phyloP scores from a whole-genome alignment of 2,888 invertebrate genomes.

The Timema cristinae region DNA sequence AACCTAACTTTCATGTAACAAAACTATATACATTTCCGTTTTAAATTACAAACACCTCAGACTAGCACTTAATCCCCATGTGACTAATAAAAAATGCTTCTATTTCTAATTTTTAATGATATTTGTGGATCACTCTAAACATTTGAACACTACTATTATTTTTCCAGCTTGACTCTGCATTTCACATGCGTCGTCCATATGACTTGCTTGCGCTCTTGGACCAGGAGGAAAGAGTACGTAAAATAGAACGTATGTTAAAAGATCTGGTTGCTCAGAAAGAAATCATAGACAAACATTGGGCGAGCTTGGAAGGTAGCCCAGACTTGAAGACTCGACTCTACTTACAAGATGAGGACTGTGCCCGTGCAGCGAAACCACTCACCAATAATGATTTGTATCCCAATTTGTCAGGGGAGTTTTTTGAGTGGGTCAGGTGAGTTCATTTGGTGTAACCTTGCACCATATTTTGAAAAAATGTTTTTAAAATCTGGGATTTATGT shows the following conservation, averaged over 20 bases:
- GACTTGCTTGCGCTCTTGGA: constrained; percentile 71
- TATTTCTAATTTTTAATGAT: too few species aligned
- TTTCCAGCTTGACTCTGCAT: constrained; percentile 66
- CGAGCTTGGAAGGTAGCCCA: constrained; percentile 54
- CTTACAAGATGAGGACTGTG: constrained; percentile 60
- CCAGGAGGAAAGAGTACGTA: constrained; percentile 65
- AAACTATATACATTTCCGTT: too few species aligned
- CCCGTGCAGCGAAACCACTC: constrained; percentile 59
- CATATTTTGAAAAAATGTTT: too few species aligned
- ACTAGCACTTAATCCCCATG: too few species aligned
- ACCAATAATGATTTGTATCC: constrained; percentile 64
- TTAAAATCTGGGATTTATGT: too few species aligned
- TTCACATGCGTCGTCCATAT: constrained; percentile 65
- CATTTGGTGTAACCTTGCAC: too few species aligned
- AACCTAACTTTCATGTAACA: too few species aligned
- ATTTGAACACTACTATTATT: constrained; percentile 18
- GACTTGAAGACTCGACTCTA: constrained; percentile 59
- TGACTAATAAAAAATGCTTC: too few species aligned
- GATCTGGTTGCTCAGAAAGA: constrained; percentile 60
- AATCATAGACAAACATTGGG: constrained; percentile 59
- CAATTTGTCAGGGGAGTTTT: constrained; percentile 55
- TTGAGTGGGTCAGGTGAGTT: constrained; percentile 47
- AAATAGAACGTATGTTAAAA: constrained; percentile 57
- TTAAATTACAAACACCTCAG: too few species aligned
- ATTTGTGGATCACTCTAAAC: not conserved